A percentile compares a stretch with the other conserved stretches of the same genome.
phyloP scores from a whole-genome alignment of 1,140 invertebrate species.

The Bicyclus anynana region DNA sequence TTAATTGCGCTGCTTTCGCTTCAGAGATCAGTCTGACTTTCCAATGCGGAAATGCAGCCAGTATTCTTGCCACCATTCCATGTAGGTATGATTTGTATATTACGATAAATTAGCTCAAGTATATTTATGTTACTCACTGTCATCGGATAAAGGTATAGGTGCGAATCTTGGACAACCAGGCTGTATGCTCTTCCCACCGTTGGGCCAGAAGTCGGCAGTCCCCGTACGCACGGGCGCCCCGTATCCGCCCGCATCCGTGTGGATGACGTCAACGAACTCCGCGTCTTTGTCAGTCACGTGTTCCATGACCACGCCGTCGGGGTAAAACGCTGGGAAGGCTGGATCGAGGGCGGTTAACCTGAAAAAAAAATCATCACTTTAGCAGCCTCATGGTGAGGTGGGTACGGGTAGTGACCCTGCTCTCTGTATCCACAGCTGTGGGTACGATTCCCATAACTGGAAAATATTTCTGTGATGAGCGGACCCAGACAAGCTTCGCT shows the following conservation, averaged over 20 bases:
- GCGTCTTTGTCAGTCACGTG: constrained; percentile 82
- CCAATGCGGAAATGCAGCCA: too few relatives aligned
- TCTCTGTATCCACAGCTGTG: too few relatives aligned
- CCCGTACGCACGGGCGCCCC: constrained; percentile 78
- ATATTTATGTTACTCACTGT: constrained; percentile 66
- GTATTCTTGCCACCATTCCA: too few relatives aligned
- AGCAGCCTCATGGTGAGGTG: too few relatives aligned
- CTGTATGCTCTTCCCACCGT: constrained; percentile 78
- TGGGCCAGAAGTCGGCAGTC: constrained; percentile 81
- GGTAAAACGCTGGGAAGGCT: constrained; percentile 80
- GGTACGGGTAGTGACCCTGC: too few relatives aligned
- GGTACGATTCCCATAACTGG: too few relatives aligned
- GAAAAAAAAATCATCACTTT: constrained; percentile 22
- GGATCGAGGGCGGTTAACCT: constrained; percentile 80
- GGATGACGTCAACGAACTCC: constrained; percentile 83
- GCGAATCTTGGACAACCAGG: constrained; percentile 78
- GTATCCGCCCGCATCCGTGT: constrained; percentile 81
- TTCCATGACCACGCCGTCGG: constrained; percentile 71
- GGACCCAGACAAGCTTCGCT: too few relatives aligned
- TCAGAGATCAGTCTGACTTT: too few relatives aligned
- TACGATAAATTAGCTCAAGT: too few relatives aligned
- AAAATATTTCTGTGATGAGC: too few relatives aligned
- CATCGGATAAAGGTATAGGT: constrained; percentile 64
- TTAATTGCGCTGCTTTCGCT: too few relatives aligned
- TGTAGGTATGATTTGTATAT: too few relatives aligned